These are phyloP conservation scores for Drosophila kambysellisi DNA, from an alignment of 2,888 invertebrate genomes.

Conservation along the genomic window DNA sequence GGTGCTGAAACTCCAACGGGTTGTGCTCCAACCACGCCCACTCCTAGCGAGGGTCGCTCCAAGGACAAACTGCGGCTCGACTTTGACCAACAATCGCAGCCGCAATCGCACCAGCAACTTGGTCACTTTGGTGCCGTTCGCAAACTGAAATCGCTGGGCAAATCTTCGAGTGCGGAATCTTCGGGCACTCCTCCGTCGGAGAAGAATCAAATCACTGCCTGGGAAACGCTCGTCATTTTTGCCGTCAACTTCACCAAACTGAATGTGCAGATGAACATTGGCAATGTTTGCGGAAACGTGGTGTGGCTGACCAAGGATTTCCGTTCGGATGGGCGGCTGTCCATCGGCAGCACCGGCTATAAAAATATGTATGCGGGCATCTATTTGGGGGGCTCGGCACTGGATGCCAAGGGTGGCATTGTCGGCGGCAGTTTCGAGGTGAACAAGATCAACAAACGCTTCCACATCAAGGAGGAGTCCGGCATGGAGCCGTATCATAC, in stretches of 20 bases:
- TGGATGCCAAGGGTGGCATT: slow-evolving; percentile 98
- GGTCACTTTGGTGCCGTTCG: slow-evolving; percentile 82
- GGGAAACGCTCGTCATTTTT: slow-evolving; percentile 98
- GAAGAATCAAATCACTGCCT: slow-evolving; percentile 90
- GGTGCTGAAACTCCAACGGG: slow-evolving; percentile 72
- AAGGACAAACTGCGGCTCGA: slow-evolving; percentile 87
- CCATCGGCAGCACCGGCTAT: slow-evolving; percentile 97
- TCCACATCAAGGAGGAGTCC: slow-evolving; percentile 95
- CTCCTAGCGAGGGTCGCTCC: slow-evolving; percentile 82
- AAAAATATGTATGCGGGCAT: slow-evolving; percentile 96
- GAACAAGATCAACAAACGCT: slow-evolving; percentile 94
- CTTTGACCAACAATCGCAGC: slow-evolving; percentile 81
- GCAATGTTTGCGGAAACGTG: slow-evolving; percentile 99
- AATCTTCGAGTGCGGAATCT: slow-evolving; percentile 87
- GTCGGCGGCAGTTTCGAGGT: slow-evolving; percentile 98
- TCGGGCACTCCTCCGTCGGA: slow-evolving; percentile 87
- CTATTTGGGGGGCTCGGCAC: slow-evolving; percentile 94
- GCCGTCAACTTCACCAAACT: slow-evolving; percentile 98
- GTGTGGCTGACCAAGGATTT: slow-evolving; percentile 96
- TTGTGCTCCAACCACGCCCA: slow-evolving; percentile 71
- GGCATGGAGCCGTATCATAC: slow-evolving; percentile 96
- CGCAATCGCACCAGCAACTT: slow-evolving; percentile 39
- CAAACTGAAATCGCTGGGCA: slow-evolving; percentile 86
- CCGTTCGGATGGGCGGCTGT: slow-evolving; percentile 95
- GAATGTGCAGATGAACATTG: slow-evolving; percentile 99